These are phyloP conservation scores for Temnothorax nylanderi DNA, from an alignment of 1,140 invertebrate species.

Conservation along the genomic window DNA sequence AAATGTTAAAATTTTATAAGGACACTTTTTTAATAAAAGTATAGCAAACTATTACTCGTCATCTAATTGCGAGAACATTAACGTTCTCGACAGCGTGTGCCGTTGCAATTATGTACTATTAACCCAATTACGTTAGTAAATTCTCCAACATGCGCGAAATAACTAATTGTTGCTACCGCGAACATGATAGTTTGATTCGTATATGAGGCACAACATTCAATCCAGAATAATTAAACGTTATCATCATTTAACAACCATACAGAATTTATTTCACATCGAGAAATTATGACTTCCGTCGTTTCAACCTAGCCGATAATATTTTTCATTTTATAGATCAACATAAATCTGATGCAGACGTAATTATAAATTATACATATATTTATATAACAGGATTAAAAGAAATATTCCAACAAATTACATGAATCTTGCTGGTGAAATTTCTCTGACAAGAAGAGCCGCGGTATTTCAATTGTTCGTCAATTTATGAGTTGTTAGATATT, in stretches of 20 bases:
- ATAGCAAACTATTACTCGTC: neutral
- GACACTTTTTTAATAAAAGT: neutral
- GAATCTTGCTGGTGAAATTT: neutral
- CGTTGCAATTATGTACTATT: conserved; percentile 31
- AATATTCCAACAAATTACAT: neutral
- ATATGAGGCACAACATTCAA: conserved; percentile 25
- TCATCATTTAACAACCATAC: conserved; percentile 14
- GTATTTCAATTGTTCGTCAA: conserved; percentile 25
- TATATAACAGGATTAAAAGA: neutral
- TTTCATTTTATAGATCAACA: neutral
- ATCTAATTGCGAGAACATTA: conserved; percentile 18
- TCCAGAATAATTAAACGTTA: conserved; percentile 51
- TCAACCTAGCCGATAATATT: neutral
- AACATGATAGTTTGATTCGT: conserved; percentile 46
- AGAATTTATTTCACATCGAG: neutral
- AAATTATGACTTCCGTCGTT: conserved; percentile 17
- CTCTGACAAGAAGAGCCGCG: no score
- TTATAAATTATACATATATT: neutral
- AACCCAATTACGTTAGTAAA: conserved; percentile 38
- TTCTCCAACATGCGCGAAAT: conserved; percentile 24
- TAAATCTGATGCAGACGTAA: neutral
- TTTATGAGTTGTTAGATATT: conserved; percentile 22
- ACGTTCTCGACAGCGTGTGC: neutral
- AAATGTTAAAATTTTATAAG: neutral
- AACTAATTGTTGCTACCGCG: conserved; percentile 35